Percentiles rank a stretch among this genome's conserved stretches.
Conservation (phyloP, 1,140 invertebrate genomes). For the Schmidtea mediterranea region DNA sequence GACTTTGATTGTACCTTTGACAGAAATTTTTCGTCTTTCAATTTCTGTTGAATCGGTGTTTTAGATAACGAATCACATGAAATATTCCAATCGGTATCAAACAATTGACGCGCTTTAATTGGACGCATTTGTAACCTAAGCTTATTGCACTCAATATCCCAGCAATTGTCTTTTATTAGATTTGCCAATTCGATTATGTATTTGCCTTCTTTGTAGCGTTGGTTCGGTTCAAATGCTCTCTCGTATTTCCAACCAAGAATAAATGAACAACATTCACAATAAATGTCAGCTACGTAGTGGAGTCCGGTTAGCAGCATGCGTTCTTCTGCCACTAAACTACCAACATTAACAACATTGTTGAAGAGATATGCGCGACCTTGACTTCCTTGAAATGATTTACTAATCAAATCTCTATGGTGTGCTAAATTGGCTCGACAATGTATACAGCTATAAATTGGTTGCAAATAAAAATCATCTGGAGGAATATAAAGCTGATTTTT, state of each 20-base stretch:
- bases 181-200: slow-evolving; percentile 98
- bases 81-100: no score
- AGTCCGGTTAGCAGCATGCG: slow-evolving; percentile 75
- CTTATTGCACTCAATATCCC: slow-evolving; percentile 14
- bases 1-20: no score
- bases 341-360: slow-evolving; percentile 99
- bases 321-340: slow-evolving; percentile 90
- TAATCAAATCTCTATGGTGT: slow-evolving; percentile 97
- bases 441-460: slow-evolving; percentile 61
- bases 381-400: slow-evolving; percentile 99
- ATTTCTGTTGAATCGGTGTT: no score
- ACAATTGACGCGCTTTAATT: no score
- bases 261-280: slow-evolving; percentile 97
- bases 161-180: slow-evolving; percentile 98
- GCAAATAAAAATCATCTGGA: no score
- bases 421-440: slow-evolving; percentile 97
- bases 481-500: no score
- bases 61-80: no score
- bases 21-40: no score
- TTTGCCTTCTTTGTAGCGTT: slow-evolving; percentile 99
- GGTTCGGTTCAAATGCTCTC: slow-evolving; percentile 95
- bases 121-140: no score
- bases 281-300: slow-evolving; percentile 96
- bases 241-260: slow-evolving; percentile 99
- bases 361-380: slow-evolving; percentile 98